Percentiles rank a stretch among this genome's conserved stretches.
These are phyloP conservation scores for Achlya flavicornis DNA, from an alignment of 2,888 invertebrate species.

Conservation along the genomic window DNA sequence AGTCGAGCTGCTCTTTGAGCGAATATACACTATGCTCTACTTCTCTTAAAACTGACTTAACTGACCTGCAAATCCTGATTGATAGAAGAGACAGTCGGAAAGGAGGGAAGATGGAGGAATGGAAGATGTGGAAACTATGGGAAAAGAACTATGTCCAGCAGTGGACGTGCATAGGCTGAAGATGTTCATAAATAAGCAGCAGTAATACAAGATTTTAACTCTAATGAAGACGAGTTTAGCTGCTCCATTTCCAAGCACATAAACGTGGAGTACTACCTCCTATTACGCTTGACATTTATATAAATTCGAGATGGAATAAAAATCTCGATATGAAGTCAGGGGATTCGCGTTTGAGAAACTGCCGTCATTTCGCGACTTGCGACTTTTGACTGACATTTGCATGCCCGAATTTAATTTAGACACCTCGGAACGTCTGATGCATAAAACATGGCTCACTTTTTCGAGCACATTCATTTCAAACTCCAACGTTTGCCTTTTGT, in stretches of 20 bases:
- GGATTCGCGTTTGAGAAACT: constrained; percentile 30
- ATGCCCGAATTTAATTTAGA: constrained; percentile 71
- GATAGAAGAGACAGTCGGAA: no score
- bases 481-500: constrained; percentile 51
- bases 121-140: no score
- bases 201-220: neutral
- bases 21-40: no score
- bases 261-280: neutral
- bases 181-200: neutral
- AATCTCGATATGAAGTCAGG: constrained; percentile 41
- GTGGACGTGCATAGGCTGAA: no score
- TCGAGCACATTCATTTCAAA: constrained; percentile 54
- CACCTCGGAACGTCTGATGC: constrained; percentile 63
- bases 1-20: no score
- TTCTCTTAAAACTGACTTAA: no score
- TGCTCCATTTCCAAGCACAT: neutral
- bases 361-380: constrained; percentile 41
- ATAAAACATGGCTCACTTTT: constrained; percentile 66
- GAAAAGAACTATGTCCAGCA: no score
- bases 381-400: constrained; percentile 67
- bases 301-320: constrained; percentile 50
- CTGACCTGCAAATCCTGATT: no score
- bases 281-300: constrained; percentile 45
- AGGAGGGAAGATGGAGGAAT: no score
- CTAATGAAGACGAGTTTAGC: neutral